Evolutionary conservation across 2,113 vertebrate species (phyloP).

Genomic region (Neogobius melanostomus): DNA sequence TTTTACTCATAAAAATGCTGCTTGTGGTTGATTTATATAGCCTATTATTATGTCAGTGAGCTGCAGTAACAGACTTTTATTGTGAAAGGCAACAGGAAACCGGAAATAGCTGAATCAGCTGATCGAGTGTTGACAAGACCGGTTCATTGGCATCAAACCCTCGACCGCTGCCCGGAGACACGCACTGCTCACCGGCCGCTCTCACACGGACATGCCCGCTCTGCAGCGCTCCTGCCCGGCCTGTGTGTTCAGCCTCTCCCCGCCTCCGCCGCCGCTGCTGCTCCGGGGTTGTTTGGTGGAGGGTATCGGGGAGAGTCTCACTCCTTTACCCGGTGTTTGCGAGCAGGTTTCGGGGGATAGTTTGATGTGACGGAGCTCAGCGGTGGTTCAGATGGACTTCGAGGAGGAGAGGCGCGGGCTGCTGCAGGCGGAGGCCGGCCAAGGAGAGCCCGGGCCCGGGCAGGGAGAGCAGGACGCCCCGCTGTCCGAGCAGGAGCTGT

Average conservation of each 20-base stretch:
- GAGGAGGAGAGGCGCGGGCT: neutral
- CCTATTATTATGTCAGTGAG: too few species aligned
- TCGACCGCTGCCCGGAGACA: neutral
- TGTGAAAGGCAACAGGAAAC: neutral
- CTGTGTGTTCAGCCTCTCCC: neutral
- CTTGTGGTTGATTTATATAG: too few species aligned
- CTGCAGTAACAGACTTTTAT: neutral
- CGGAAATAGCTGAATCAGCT: neutral
- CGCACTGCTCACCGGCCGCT: neutral
- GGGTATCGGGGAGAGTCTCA: neutral
- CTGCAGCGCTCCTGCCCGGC: neutral
- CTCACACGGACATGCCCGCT: neutral
- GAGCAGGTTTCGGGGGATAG: too few species aligned
- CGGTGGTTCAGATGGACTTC: neutral
- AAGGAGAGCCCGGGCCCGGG: neutral
- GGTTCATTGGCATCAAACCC: neutral
- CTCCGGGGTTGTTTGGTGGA: neutral
- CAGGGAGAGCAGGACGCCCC: neutral
- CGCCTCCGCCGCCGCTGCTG: neutral
- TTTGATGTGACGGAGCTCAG: too few species aligned
- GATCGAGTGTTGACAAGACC: neutral
- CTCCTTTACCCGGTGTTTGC: too few species aligned
- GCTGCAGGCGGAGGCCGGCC: neutral
- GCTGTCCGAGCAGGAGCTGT: constrained; percentile 2
- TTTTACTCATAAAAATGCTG: too few species aligned